Conservation (phyloP, 53 echinoderm and acorn worm genomes). For the Paracentrotus lividus region DNA sequence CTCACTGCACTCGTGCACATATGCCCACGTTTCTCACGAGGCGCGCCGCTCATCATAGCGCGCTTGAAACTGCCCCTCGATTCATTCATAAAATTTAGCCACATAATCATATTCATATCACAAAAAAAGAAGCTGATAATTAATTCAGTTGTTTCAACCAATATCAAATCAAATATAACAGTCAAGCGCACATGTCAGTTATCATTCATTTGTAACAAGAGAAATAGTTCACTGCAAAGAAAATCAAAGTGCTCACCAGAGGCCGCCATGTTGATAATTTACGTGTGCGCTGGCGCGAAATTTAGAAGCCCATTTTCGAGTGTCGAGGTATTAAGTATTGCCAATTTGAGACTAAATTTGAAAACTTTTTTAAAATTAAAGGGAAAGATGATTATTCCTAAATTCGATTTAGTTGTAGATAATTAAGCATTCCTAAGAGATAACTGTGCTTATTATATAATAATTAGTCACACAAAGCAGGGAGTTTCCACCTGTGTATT, state of each 20-base stretch:
- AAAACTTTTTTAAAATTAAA: too few species aligned
- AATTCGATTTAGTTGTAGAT: too few species aligned
- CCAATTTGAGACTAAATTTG: slow-evolving; percentile 29
- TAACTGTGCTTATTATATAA: too few species aligned
- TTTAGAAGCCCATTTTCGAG: not conserved
- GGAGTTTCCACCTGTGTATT: too few species aligned
- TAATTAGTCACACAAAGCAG: too few species aligned
- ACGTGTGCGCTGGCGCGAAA: not conserved
- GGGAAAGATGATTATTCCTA: too few species aligned
- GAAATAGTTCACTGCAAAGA: not conserved
- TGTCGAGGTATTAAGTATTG: not conserved
- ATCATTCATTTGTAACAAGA: not conserved
- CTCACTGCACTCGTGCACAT: not conserved
- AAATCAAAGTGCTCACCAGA: not conserved
- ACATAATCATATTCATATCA: not conserved
- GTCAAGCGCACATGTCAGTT: not conserved
- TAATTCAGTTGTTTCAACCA: not conserved
- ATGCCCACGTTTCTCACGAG: slow-evolving; percentile 29
- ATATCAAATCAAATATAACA: not conserved
- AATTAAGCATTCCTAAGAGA: too few species aligned
- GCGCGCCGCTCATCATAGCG: not conserved
- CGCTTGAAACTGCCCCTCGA: not conserved
- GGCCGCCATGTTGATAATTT: slow-evolving; percentile 41
- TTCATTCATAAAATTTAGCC: not conserved
- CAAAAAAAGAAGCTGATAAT: not conserved